These are phyloP conservation scores for Callithrix jacchus DNA, from an alignment of 2,113 vertebrate species.

Conservation along the genomic window DNA sequence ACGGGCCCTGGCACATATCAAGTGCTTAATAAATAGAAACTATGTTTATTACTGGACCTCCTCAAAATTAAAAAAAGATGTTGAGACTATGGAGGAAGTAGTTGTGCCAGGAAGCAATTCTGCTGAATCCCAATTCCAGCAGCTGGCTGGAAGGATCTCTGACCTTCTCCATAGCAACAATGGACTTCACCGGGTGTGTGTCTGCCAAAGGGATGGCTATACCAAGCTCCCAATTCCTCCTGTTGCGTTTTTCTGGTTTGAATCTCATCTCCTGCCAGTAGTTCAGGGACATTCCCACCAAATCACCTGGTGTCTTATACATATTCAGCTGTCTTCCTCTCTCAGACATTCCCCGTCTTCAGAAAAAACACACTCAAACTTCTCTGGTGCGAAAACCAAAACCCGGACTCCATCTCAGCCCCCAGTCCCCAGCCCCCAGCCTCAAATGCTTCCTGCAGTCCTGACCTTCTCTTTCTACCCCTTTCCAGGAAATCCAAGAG, in stretches of 20 bases:
- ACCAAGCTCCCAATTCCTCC: no score
- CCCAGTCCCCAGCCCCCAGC: background rate
- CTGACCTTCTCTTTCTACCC: background rate
- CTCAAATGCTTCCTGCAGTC: background rate
- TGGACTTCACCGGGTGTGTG: background rate
- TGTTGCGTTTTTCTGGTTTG: background rate
- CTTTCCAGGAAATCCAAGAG: background rate
- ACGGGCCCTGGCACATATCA: background rate
- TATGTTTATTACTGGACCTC: background rate
- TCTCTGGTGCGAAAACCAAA: background rate
- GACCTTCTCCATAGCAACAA: rapidly evolving
- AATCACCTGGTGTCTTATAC: background rate
- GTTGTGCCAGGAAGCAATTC: background rate
- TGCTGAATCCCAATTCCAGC: background rate
- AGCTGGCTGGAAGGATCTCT: background rate
- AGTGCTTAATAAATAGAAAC: background rate
- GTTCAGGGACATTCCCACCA: background rate
- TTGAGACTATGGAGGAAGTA: background rate
- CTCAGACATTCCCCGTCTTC: background rate
- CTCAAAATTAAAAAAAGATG: background rate
- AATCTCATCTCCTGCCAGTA: background rate
- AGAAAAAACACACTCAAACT: background rate
- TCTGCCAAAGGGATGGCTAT: rapidly evolving
- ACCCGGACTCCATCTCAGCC: background rate
- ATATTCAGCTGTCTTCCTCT: background rate